A percentile compares a stretch with the other conserved stretches of the same genome.
Conservation (phyloP, 92 coral and sea anemone species). For the Epizoanthus ramosus region DNA sequence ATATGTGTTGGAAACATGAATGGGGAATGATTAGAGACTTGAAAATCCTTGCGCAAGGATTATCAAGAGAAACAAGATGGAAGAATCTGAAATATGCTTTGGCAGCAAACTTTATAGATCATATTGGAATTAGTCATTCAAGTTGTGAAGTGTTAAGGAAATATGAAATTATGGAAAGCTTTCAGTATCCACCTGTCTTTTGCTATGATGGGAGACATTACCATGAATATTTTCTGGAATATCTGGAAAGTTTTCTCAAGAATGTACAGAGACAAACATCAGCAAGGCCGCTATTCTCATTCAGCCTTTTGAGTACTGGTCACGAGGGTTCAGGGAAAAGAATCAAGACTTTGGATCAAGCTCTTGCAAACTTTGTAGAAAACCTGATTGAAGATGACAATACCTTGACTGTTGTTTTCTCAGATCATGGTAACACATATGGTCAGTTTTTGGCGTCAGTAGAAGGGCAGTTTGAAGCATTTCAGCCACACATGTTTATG, state of each 20-base stretch:
- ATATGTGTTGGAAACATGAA: conserved; percentile 67
- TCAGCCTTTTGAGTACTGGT: conserved; percentile 60
- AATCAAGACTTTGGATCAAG: conserved; percentile 61
- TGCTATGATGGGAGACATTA: conserved; percentile 63
- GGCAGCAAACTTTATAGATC: conserved; percentile 54
- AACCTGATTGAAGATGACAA: conserved; percentile 61
- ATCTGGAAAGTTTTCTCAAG: conserved; percentile 36
- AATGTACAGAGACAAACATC: conserved; percentile 32
- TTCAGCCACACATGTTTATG: conserved; percentile 75
- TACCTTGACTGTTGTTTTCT: conserved; percentile 73
- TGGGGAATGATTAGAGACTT: conserved; percentile 56
- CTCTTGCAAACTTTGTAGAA: conserved; percentile 57
- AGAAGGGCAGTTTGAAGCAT: conserved; percentile 82
- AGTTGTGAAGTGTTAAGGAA: conserved; percentile 58
- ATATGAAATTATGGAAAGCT: conserved; percentile 36
- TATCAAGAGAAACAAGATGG: conserved; percentile 47
- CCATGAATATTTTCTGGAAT: conserved; percentile 58
- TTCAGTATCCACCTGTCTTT: conserved; percentile 41
- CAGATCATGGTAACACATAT: conserved; percentile 85
- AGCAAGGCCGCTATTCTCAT: conserved; percentile 67
- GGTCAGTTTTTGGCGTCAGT: conserved; percentile 62
- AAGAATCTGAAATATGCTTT: conserved; percentile 42
- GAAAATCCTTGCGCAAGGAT: conserved; percentile 31
- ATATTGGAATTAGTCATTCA: conserved; percentile 67
- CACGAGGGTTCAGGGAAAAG: conserved; percentile 73